Conservation (phyloP, 2,888 invertebrate genomes). For the Lycophotia porphyrea region DNA sequence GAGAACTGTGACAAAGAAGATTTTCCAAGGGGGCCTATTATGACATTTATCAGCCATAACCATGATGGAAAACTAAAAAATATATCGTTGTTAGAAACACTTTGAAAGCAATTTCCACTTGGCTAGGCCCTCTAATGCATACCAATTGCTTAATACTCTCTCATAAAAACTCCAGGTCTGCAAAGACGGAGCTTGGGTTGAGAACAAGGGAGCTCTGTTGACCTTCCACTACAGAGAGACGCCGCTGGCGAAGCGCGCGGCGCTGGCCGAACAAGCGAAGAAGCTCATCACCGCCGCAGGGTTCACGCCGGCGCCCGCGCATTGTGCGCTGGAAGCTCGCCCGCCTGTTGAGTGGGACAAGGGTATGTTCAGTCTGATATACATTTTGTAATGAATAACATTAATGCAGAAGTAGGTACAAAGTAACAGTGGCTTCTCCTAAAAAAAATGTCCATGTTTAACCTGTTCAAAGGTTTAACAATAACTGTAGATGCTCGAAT, state of each 20-base stretch:
- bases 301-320: slow-evolving; percentile 94
- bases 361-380: slow-evolving; percentile 81
- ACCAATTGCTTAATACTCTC: neutral
- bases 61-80: neutral
- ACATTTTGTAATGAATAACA: neutral
- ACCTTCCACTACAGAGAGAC: slow-evolving; percentile 97
- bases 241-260: slow-evolving; percentile 92
- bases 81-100: neutral
- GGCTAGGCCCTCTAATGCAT: neutral
- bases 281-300: slow-evolving; percentile 94
- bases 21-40: too few species aligned
- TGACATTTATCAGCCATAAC: too few species aligned
- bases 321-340: slow-evolving; percentile 97
- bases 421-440: neutral
- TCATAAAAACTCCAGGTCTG: slow-evolving; percentile 90
- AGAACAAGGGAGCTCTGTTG: slow-evolving; percentile 96
- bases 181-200: slow-evolving; percentile 97
- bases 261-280: slow-evolving; percentile 93
- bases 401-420: neutral
- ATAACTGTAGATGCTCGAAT: neutral
- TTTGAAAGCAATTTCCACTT: neutral
- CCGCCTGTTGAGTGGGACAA: slow-evolving; percentile 98
- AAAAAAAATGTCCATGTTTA: neutral
- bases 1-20: neutral
- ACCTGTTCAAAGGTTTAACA: neutral